phyloP scores from a whole-genome alignment of 2,113 vertebrate species.

The Prietella phreatophila region DNA sequence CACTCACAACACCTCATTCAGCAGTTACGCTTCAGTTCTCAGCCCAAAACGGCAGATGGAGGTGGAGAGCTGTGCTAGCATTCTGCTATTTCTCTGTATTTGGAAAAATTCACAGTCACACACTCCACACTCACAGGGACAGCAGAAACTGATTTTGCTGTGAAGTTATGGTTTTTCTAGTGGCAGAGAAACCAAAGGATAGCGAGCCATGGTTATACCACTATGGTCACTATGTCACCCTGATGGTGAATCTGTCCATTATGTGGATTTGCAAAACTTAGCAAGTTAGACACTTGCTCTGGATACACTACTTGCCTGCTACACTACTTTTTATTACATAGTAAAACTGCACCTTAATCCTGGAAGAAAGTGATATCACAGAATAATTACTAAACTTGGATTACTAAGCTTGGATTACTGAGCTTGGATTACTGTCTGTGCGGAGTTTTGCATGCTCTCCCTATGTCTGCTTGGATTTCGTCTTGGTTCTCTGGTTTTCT shows the following conservation, averaged over 20 bases:
- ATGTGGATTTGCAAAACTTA: neutral
- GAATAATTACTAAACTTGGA: neutral
- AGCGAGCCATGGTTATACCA: neutral
- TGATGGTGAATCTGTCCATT: neutral
- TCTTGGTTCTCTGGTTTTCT: neutral
- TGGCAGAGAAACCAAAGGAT: neutral
- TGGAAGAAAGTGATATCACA: neutral
- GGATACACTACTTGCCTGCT: neutral
- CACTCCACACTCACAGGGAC: slow-evolving; percentile 54
- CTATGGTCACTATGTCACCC: no score
- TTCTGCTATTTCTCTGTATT: slow-evolving; percentile 63
- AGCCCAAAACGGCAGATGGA: slow-evolving; percentile 59
- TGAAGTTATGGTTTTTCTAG: neutral
- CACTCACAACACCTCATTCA: slow-evolving; percentile 7
- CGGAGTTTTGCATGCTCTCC: neutral
- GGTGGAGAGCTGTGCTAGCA: slow-evolving; percentile 53
- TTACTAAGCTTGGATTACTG: neutral
- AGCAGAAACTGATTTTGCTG: slow-evolving; percentile 24
- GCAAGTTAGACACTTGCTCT: neutral
- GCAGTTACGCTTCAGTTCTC: slow-evolving; percentile 44
- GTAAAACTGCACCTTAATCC: neutral
- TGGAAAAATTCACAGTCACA: slow-evolving; percentile 56
- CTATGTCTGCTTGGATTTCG: slow-evolving; percentile 6
- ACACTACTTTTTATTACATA: no score
- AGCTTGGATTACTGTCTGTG: neutral